Conservation (phyloP, 2,888 invertebrate species). For the Scotopteryx bipunctaria region DNA sequence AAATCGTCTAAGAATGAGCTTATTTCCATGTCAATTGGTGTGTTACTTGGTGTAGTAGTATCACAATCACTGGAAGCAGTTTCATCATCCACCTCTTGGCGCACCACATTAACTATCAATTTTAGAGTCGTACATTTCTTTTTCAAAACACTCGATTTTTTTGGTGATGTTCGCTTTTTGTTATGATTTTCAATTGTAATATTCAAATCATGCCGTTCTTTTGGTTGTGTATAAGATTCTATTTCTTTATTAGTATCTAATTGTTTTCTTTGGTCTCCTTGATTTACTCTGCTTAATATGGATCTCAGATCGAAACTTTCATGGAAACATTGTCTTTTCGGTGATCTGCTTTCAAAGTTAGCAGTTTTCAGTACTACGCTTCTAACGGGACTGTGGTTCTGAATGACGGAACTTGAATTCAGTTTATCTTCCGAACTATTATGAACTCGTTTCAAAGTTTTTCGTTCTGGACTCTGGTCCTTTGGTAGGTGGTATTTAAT, state of each 20-base stretch:
- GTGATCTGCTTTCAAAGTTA: constrained; percentile 16
- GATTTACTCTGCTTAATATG: constrained; percentile 38
- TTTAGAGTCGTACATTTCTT: constrained; percentile 49
- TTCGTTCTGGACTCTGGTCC: not conserved
- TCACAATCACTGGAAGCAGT: constrained; percentile 28
- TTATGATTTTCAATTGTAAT: constrained; percentile 39
- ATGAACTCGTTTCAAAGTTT: constrained; percentile 19
- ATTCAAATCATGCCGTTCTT: constrained; percentile 41
- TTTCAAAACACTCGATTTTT: constrained; percentile 20
- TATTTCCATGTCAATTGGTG: constrained; percentile 49
- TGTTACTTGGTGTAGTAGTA: constrained; percentile 4
- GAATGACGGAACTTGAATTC: not conserved
- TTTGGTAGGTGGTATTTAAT: not conserved
- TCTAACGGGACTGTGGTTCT: constrained; percentile 23
- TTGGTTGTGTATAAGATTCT: constrained; percentile 9
- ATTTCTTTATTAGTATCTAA: no score
- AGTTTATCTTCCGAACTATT: constrained; percentile 4
- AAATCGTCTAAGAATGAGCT: constrained; percentile 69
- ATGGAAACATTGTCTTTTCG: constrained; percentile 13
- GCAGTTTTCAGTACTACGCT: constrained; percentile 30
- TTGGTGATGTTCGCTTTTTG: constrained; percentile 14
- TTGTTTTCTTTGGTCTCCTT: constrained; percentile 21
- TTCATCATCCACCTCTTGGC: constrained; percentile 32
- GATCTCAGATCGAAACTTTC: constrained; percentile 41
- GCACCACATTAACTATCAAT: constrained; percentile 54